phyloP scores from a whole-genome alignment of 2,113 vertebrate species.

The Morone saxatilis region DNA sequence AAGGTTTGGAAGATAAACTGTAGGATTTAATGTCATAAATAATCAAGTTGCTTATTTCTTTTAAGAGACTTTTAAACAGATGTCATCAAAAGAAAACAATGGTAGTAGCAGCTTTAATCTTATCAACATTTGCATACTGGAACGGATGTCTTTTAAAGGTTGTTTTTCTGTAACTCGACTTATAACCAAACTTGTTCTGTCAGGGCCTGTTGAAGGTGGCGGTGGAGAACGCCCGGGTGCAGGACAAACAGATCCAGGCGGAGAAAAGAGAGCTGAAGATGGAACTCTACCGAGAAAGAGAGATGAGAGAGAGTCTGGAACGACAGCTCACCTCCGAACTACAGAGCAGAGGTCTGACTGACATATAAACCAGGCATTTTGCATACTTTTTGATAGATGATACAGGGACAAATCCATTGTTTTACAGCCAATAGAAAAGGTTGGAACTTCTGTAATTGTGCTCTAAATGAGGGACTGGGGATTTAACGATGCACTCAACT shows the following conservation, averaged over 20 bases:
- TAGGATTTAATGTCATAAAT: too few species aligned
- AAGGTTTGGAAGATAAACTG: too few species aligned
- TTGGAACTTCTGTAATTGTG: too few species aligned
- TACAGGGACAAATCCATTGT: background rate
- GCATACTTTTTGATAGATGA: background rate
- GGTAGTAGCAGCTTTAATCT: too few species aligned
- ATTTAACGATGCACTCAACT: too few species aligned
- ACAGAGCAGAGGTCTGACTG: conserved; percentile 90
- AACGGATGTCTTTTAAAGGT: background rate
- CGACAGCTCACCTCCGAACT: conserved; percentile 95
- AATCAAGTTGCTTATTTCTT: too few species aligned
- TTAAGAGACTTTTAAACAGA: too few species aligned
- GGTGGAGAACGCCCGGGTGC: conserved; percentile 95
- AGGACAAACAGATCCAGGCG: conserved; percentile 97
- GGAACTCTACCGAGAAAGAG: conserved; percentile 96
- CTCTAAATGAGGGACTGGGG: too few species aligned
- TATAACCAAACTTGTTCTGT: accelerated
- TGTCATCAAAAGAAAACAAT: too few species aligned
- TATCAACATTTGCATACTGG: too few species aligned
- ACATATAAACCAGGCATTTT: background rate
- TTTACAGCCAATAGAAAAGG: too few species aligned
- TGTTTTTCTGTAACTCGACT: background rate
- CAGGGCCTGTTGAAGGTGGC: conserved; percentile 98
- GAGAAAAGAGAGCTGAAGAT: conserved; percentile 97
- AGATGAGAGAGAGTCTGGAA: conserved; percentile 96